Evolutionary conservation across 2,113 vertebrate species (phyloP).

Genomic region (Quiscalus mexicanus): DNA sequence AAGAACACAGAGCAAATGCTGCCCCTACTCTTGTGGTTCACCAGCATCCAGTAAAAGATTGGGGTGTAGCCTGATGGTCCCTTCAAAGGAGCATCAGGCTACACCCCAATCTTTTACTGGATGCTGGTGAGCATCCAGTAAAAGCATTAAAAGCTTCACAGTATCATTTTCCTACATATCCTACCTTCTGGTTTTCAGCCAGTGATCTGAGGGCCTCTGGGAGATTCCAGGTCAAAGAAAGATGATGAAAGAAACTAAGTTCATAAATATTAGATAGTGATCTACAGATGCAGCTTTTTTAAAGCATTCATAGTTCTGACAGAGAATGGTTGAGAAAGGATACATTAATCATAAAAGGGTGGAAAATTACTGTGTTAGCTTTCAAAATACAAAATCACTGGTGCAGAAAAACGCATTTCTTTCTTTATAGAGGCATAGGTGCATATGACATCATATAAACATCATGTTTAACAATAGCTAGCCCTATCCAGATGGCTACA

Average conservation of each 20-base stretch:
- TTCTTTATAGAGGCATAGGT: neutral
- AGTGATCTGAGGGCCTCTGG: neutral
- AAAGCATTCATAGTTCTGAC: neutral
- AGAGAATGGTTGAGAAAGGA: neutral
- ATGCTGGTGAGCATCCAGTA: neutral
- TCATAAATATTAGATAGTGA: neutral
- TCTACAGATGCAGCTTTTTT: neutral
- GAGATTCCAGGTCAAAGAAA: neutral
- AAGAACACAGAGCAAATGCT: neutral
- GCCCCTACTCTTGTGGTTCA: neutral
- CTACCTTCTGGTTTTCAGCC: neutral
- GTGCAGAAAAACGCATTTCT: neutral
- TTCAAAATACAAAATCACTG: neutral
- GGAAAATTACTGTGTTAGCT: neutral
- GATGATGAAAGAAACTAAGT: neutral
- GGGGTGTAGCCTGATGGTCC: too few relatives aligned
- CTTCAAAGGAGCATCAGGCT: too few relatives aligned
- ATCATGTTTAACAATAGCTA: slow-evolving; percentile 25
- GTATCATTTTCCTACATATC: neutral
- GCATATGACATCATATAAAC: slow-evolving; percentile 3
- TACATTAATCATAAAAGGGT: neutral
- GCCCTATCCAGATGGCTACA: neutral
- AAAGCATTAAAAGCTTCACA: neutral
- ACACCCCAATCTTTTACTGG: too few relatives aligned
- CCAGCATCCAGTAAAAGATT: neutral